These are phyloP conservation scores for Sesamia inferens DNA, from an alignment of 2,888 invertebrate species.

Conservation along the genomic window DNA sequence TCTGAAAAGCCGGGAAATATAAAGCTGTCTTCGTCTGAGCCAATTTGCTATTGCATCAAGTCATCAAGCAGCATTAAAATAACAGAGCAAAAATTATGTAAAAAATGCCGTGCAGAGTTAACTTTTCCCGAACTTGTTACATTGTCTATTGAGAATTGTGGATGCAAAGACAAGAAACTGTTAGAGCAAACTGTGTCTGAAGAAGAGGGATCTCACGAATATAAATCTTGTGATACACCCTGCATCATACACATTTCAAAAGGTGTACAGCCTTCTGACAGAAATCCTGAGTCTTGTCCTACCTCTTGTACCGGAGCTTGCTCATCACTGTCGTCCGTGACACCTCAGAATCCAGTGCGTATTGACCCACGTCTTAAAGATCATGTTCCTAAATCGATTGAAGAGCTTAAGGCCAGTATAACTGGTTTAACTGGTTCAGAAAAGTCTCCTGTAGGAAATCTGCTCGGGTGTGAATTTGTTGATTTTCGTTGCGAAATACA, in stretches of 20 bases:
- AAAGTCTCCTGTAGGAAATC: not conserved
- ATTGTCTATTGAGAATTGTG: not conserved
- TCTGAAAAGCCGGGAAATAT: slow-evolving; percentile 5
- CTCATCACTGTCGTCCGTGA: not conserved
- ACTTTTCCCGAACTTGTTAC: not conserved
- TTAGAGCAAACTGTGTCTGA: slow-evolving; percentile 1
- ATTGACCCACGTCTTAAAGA: slow-evolving; percentile 26
- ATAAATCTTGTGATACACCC: slow-evolving; percentile 3
- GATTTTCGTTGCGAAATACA: not conserved
- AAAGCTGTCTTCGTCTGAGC: slow-evolving; percentile 10
- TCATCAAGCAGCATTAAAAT: too few relatives aligned
- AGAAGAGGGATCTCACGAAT: slow-evolving; percentile 4
- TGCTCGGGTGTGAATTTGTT: slow-evolving; percentile 14
- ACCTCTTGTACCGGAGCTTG: not conserved
- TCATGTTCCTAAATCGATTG: slow-evolving; percentile 22
- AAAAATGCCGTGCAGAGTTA: not conserved
- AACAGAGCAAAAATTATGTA: not conserved
- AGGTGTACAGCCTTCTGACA: not conserved
- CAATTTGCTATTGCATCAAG: not conserved
- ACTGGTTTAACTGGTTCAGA: slow-evolving; percentile 13
- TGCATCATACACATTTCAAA: slow-evolving; percentile 8
- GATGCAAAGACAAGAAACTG: not conserved
- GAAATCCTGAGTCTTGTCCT: not conserved
- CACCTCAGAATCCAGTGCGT: not conserved
- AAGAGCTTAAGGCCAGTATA: slow-evolving; percentile 37